Percentiles rank a stretch among this genome's conserved stretches.
These are phyloP conservation scores for Orthonyx spaldingii DNA, from an alignment of 2,113 vertebrate species.

Conservation along the genomic window DNA sequence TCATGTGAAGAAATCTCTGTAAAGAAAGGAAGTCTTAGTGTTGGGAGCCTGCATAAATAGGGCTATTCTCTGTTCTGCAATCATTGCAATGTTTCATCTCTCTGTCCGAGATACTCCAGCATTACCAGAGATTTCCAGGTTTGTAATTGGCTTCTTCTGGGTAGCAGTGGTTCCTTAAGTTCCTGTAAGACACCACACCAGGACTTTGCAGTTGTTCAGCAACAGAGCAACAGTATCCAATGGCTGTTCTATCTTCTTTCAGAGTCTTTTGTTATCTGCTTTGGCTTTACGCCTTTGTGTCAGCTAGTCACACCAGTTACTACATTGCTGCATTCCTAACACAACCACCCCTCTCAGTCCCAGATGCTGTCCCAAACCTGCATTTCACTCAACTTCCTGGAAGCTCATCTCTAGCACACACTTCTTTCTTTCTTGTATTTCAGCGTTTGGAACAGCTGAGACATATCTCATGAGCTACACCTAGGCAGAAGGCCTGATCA, in stretches of 20 bases:
- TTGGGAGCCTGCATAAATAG: not conserved
- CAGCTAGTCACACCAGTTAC: not conserved
- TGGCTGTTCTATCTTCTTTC: not conserved
- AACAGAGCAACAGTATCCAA: not conserved
- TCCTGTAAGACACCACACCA: not conserved
- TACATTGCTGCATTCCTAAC: not conserved
- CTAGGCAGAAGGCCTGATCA: not conserved
- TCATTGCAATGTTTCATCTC: not conserved
- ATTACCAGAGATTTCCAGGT: not conserved
- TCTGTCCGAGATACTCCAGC: not conserved
- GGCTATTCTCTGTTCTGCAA: not conserved
- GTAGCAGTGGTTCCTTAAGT: not conserved
- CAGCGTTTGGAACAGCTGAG: not conserved
- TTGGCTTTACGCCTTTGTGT: not conserved
- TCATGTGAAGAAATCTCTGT: not conserved
- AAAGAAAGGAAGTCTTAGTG: not conserved
- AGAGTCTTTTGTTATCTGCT: not conserved
- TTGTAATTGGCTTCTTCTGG: not conserved
- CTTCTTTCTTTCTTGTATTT: not conserved
- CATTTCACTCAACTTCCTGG: not conserved
- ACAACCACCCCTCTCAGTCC: not conserved
- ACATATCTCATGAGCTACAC: not conserved
- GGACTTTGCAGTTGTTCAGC: not conserved
- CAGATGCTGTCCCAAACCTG: not conserved
- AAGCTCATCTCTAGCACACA: not conserved